Evolutionary conservation across 1,140 invertebrate species (phyloP).

Genomic region (Platyura marginata): DNA sequence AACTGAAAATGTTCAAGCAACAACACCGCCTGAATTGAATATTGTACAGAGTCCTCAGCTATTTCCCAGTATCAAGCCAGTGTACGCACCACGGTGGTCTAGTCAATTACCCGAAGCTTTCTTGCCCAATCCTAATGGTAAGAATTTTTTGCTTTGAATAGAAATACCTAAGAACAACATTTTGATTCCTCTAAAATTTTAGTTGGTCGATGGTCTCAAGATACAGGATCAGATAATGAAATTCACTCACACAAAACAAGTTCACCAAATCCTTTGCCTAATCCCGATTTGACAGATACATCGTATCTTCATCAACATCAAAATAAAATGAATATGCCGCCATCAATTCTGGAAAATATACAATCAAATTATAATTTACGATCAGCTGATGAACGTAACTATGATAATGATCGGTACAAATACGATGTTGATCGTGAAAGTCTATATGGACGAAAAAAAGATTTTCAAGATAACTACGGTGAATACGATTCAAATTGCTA

Average conservation of each 20-base stretch:
- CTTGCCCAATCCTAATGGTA: slow-evolving; percentile 26
- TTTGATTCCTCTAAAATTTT: not conserved
- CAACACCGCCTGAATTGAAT: slow-evolving; percentile 39
- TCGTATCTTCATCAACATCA: slow-evolving; percentile 30
- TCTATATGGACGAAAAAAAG: slow-evolving; percentile 14
- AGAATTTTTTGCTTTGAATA: not conserved
- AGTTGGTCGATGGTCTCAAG: slow-evolving; percentile 55
- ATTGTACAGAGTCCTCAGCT: slow-evolving; percentile 49
- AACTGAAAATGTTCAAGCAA: slow-evolving; percentile 40
- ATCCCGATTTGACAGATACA: slow-evolving; percentile 47
- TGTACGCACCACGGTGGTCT: slow-evolving; percentile 49
- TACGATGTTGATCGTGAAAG: slow-evolving; percentile 9
- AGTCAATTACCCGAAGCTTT: slow-evolving; percentile 46
- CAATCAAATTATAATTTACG: slow-evolving; percentile 28
- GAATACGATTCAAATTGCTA: slow-evolving; percentile 5
- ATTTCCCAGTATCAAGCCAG: slow-evolving; percentile 47
- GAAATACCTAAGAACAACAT: not conserved
- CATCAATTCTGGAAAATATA: slow-evolving; percentile 35
- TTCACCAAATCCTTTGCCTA: slow-evolving; percentile 52
- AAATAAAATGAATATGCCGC: slow-evolving; percentile 29
- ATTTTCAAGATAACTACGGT: slow-evolving; percentile 19
- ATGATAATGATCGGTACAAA: slow-evolving; percentile 26
- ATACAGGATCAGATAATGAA: slow-evolving; percentile 56
- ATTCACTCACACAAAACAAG: slow-evolving; percentile 38
- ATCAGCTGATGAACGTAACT: slow-evolving; percentile 23